Evolutionary conservation across 2,113 vertebrate species (phyloP).

Genomic region (Chrysemys picta): DNA sequence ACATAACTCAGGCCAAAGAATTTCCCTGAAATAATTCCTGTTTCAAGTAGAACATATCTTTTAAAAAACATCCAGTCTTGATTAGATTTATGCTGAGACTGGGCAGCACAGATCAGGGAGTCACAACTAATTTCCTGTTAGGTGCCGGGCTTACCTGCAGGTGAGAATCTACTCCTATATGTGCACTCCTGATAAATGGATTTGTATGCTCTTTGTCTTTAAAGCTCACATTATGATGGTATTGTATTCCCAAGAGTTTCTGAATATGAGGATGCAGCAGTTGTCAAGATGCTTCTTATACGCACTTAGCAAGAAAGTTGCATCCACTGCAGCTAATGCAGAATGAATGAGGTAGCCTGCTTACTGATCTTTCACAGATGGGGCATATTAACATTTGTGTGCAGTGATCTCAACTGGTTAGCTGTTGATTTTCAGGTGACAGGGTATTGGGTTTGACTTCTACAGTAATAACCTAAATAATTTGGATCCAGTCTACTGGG

Average conservation of each 20-base stretch:
- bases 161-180: neutral
- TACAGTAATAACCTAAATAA: no score
- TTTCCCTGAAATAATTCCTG: neutral
- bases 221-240: neutral
- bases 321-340: neutral
- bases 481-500: no score
- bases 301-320: neutral
- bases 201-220: neutral
- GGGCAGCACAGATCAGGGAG: neutral
- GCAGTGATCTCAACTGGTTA: no score
- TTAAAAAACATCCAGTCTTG: no score
- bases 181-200: neutral
- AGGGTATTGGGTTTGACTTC: no score
- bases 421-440: no score
- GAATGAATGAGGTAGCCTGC: no score
- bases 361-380: no score
- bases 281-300: neutral
- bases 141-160: neutral
- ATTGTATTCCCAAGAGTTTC: no score
- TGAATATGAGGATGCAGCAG: neutral
- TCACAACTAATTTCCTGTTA: neutral
- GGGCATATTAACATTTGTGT: no score
- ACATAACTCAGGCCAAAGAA: neutral
- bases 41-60: no score
- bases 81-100: no score